A percentile compares a stretch with the other conserved stretches of the same genome.
Evolutionary conservation across 2,113 vertebrate genomes (phyloP).

Genomic region (Macrotis lagotis): DNA sequence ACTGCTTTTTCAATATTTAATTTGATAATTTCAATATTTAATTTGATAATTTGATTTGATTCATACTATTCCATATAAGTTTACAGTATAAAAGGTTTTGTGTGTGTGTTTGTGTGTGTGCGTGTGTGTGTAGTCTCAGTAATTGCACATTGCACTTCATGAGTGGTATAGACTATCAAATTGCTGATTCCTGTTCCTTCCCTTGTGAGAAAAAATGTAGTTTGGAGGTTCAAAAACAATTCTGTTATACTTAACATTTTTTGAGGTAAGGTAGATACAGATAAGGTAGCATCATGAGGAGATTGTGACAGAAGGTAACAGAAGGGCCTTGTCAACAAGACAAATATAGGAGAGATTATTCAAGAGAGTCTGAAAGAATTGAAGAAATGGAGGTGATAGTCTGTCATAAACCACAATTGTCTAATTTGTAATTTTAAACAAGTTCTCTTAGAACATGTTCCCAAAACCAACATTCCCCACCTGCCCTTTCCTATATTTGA

Average conservation of each 20-base stretch:
- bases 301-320: neutral
- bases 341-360: neutral
- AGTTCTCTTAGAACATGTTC: neutral
- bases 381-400: neutral
- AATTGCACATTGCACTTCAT: neutral
- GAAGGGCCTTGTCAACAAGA: neutral
- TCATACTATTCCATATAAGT: neutral
- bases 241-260: neutral
- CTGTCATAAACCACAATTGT: neutral
- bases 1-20: neutral
- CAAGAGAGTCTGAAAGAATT: neutral
- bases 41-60: neutral
- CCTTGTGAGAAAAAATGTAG: neutral
- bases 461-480: neutral
- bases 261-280: neutral
- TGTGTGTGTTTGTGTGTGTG: neutral
- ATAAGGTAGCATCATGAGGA: neutral
- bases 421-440: neutral
- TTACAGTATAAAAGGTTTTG: neutral
- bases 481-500: slow-evolving; percentile 2
- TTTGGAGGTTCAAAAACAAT: neutral
- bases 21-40: neutral
- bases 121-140: neutral
- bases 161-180: neutral
- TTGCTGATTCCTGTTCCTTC: neutral